Base-by-base conservation (phyloP, 2,888 invertebrate genomes). In the Xanthia icteritia region DNA sequence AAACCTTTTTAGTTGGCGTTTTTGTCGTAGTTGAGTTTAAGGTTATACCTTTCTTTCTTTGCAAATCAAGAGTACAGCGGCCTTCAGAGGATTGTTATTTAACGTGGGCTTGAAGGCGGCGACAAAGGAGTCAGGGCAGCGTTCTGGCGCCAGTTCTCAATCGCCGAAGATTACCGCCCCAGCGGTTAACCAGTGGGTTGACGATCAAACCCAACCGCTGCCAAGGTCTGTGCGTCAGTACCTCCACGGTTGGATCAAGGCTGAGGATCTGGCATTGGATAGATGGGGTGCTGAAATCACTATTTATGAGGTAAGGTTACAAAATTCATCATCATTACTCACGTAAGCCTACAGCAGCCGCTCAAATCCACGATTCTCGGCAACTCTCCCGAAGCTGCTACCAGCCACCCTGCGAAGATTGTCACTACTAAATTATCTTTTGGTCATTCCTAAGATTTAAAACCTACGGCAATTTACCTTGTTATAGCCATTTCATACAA, bases 141-240 rank as follows among this genome's bases (percentile, higher is more conserved):
- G 81, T 15, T 36, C 75, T 2, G 61, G 20, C 2, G 5, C 23
- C 51, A 56, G 31, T 42, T 23, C 76, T 15, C 27, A 9, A 23
- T 17, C 76, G 8, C 39, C 77, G 23, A 76, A 76, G 15, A 0
- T 0, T 5, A 20, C 1, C 8, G 0, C 54, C 31, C 4, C 2
- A 8, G 0, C 0, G 0, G 9, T 15, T 2, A 6, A 56, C 89
- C 0, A 95, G 5, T 79, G 96, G 96, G 79, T 91, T 3, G 96
- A 96, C 54, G 95, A 95, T 0, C 96, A 96, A 82, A 94, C 93
- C 0, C 96, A 96, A 76, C 96, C 96, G 0, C 81, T 96, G 20
- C 96, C 96, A 0, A 88, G 94, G 64, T 96, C 96, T 2, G 94
- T 92, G 3, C 90, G 96, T 6, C 92, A 92, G 70, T 94, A 93